phyloP scores from a whole-genome alignment of 2,797 vertebrate species.

The Gymnoscopelus braueri region DNA sequence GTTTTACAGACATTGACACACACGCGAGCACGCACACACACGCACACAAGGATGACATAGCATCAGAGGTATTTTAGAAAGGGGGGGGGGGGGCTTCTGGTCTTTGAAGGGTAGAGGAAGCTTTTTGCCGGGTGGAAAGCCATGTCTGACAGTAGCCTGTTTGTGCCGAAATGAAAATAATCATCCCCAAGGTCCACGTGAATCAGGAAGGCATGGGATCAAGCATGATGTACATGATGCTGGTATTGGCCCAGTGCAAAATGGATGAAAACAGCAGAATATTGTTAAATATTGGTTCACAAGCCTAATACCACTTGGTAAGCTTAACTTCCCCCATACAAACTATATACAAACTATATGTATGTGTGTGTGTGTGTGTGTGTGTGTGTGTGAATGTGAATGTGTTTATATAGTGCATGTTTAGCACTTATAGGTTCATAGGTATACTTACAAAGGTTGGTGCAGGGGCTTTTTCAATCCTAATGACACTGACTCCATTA shows the following conservation, averaged over 20 bases:
- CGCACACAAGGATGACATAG: conserved; percentile 8
- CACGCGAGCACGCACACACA: neutral
- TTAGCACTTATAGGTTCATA: too few species aligned
- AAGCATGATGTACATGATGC: neutral
- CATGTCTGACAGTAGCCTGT: conserved; percentile 16
- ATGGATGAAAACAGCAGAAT: neutral
- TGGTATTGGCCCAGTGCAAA: too few species aligned
- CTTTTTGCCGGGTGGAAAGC: conserved; percentile 12
- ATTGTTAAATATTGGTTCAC: conserved; percentile 7
- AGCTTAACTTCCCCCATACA: too few species aligned
- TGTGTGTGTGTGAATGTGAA: too few species aligned
- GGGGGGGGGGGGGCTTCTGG: conserved; percentile 9
- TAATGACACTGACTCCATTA: too few species aligned
- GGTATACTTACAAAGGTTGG: too few species aligned
- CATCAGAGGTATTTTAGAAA: conserved; percentile 12
- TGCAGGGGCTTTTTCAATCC: too few species aligned
- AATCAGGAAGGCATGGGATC: neutral
- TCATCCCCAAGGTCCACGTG: neutral
- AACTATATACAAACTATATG: too few species aligned
- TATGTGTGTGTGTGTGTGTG: too few species aligned
- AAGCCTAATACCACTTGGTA: too few species aligned
- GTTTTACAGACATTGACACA: conserved; percentile 36
- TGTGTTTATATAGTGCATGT: too few species aligned
- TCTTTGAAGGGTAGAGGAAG: conserved; percentile 12
- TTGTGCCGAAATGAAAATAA: conserved; percentile 12